A percentile compares a stretch with the other conserved stretches of the same genome.
Evolutionary conservation across 2,797 vertebrate genomes (phyloP).

Genomic region (Danio kyathit): DNA sequence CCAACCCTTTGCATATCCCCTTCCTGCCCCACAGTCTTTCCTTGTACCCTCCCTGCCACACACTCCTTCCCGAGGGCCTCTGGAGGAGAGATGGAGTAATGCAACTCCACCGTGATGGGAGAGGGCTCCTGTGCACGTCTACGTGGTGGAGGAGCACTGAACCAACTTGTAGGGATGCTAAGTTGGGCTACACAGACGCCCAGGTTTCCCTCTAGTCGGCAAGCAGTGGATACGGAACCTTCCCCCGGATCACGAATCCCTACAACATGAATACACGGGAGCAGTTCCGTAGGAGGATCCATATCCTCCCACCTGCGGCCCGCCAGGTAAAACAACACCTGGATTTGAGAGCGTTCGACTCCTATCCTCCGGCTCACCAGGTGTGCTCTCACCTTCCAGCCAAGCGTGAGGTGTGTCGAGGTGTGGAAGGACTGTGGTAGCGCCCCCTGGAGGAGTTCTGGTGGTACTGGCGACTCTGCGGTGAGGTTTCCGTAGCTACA

Average conservation of each 20-base stretch:
- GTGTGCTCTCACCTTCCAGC: constrained; percentile 91
- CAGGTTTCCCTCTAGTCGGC: constrained; percentile 85
- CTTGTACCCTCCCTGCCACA: constrained; percentile 77
- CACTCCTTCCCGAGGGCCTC: constrained; percentile 82
- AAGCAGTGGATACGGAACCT: constrained; percentile 82
- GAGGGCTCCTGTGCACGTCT: constrained; percentile 30
- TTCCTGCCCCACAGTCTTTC: constrained; percentile 74
- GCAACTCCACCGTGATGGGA: constrained; percentile 82
- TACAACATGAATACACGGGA: constrained; percentile 89
- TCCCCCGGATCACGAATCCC: constrained; percentile 86
- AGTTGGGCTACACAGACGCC: constrained; percentile 95
- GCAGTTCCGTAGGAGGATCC: constrained; percentile 70
- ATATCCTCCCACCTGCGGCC: constrained; percentile 89
- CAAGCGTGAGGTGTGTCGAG: constrained; percentile 82
- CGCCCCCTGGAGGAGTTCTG: constrained; percentile 84
- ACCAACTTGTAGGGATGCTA: constrained; percentile 90
- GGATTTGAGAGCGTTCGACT: constrained; percentile 87
- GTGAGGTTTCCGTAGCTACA: constrained; percentile 91
- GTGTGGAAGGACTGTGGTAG: constrained; percentile 76
- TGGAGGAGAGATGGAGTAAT: constrained; percentile 83
- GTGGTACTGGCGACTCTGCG: constrained; percentile 81
- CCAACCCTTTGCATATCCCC: constrained; percentile 87
- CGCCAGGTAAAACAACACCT: constrained; percentile 89
- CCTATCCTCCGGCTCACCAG: constrained; percentile 86
- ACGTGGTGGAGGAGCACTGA: constrained; percentile 76